Percentiles rank a stretch among this genome's conserved stretches.
Evolutionary conservation across 2,113 vertebrate species (phyloP).

Genomic region (Chlorocebus sabaeus): DNA sequence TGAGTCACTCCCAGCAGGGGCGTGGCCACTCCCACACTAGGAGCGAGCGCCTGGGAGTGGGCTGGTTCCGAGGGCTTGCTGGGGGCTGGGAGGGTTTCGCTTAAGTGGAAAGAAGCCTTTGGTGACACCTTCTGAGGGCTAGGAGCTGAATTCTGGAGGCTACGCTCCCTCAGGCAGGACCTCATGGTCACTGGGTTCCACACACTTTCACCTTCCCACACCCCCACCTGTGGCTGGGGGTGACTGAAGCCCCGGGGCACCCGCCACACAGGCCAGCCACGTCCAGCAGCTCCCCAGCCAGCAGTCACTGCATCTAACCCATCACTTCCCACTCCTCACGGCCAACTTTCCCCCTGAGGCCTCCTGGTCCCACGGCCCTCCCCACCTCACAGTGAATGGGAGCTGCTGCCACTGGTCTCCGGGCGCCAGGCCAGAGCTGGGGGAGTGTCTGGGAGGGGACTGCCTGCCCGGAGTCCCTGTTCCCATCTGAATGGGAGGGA

Average conservation of each 20-base stretch:
- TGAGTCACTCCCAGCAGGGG: slow-evolving; percentile 43
- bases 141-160: background rate
- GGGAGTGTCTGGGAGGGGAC: background rate
- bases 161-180: background rate
- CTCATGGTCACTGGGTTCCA: background rate
- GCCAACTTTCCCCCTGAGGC: background rate
- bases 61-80: background rate
- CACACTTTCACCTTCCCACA: too few species aligned
- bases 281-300: too few species aligned
- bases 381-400: rapidly evolving
- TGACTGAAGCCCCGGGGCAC: background rate
- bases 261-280: rapidly evolving
- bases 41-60: background rate
- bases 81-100: background rate
- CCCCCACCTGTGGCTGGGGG: background rate
- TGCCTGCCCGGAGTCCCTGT: rapidly evolving
- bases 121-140: background rate
- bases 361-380: background rate
- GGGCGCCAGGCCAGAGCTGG: background rate
- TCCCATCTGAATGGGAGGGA: background rate
- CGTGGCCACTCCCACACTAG: background rate
- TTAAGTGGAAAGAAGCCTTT: background rate
- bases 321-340: background rate
- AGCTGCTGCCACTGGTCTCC: background rate
- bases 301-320: background rate